These are phyloP conservation scores for Tribolium castaneum DNA, from an alignment of 1,140 invertebrate genomes.

Conservation along the genomic window DNA sequence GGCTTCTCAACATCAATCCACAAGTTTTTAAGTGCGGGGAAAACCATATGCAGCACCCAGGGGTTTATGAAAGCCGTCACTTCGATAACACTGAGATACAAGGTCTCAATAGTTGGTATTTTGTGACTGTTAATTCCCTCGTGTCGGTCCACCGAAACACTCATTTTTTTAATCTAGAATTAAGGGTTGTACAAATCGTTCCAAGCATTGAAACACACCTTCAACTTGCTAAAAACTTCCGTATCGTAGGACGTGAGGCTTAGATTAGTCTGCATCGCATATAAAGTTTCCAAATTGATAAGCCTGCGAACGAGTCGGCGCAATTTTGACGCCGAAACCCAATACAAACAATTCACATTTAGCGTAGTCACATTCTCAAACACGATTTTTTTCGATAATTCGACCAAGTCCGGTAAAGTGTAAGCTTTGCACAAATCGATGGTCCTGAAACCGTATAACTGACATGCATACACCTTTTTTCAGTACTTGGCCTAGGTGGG, in stretches of 20 bases:
- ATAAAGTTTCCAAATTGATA: constrained; percentile 22
- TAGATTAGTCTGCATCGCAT: constrained; percentile 29
- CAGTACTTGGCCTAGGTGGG: not conserved
- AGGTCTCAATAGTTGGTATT: not conserved
- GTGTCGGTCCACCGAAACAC: not conserved
- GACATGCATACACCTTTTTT: not conserved
- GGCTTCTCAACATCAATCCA: not conserved
- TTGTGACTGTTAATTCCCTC: not conserved
- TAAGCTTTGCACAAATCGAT: constrained; percentile 16
- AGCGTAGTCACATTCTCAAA: constrained; percentile 4
- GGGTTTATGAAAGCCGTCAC: not conserved
- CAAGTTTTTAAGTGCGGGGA: constrained; percentile 7
- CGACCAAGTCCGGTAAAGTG: not conserved
- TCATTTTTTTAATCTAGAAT: constrained; percentile 2
- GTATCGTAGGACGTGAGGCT: not conserved
- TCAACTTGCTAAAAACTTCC: not conserved
- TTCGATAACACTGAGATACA: not conserved
- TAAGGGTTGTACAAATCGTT: not conserved
- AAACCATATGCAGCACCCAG: not conserved
- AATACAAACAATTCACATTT: constrained; percentile 32
- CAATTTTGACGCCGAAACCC: constrained; percentile 4
- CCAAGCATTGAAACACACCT: not conserved
- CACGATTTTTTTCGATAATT: constrained; percentile 11
- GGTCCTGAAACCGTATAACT: constrained; percentile 1
- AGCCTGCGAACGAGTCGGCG: constrained; percentile 20